These are phyloP conservation scores for Drosophila silvestris DNA, from an alignment of 2,888 invertebrate species.

Conservation along the genomic window DNA sequence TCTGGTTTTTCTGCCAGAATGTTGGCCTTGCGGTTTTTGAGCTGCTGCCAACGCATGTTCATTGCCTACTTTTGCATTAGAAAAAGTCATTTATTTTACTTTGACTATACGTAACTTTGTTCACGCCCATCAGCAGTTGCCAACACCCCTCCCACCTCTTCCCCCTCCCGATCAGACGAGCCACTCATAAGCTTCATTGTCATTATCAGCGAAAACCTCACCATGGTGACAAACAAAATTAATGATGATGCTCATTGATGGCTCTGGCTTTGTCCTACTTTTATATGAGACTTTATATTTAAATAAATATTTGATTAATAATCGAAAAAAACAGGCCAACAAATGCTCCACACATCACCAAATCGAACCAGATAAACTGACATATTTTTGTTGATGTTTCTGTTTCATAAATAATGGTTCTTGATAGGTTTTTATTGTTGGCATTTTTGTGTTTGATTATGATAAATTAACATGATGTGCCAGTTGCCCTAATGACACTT, in stretches of 20 bases:
- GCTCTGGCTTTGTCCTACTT: conserved; percentile 38
- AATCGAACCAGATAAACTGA: conserved; percentile 48
- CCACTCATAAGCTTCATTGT: conserved; percentile 43
- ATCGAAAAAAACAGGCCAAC: conserved; percentile 10
- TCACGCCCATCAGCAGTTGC: conserved; percentile 53
- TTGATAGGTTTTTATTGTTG: conserved; percentile 69
- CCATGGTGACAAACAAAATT: conserved; percentile 70
- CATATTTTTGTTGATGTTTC: conserved; percentile 43
- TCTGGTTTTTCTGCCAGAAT: conserved; percentile 1
- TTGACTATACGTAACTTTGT: conserved; percentile 52
- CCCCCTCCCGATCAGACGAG: background rate
- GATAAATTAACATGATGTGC: conserved; percentile 57
- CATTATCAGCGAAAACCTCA: conserved; percentile 54
- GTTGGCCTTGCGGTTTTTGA: conserved; percentile 24
- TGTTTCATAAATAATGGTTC: conserved; percentile 60
- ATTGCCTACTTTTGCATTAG: conserved; percentile 39
- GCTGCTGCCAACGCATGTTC: conserved; percentile 38
- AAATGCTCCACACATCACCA: conserved; percentile 5
- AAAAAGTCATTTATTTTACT: conserved; percentile 58
- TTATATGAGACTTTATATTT: conserved; percentile 46
- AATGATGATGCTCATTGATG: conserved; percentile 66
- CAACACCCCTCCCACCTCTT: background rate
- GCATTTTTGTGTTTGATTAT: conserved; percentile 61
- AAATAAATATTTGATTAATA: conserved; percentile 80
- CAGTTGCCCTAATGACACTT: conserved; percentile 5